Evolutionary conservation across 2,113 vertebrate species (phyloP), one percentile per base, ranked within the genome.

Genomic region (Tapirus terrestris): DNA sequence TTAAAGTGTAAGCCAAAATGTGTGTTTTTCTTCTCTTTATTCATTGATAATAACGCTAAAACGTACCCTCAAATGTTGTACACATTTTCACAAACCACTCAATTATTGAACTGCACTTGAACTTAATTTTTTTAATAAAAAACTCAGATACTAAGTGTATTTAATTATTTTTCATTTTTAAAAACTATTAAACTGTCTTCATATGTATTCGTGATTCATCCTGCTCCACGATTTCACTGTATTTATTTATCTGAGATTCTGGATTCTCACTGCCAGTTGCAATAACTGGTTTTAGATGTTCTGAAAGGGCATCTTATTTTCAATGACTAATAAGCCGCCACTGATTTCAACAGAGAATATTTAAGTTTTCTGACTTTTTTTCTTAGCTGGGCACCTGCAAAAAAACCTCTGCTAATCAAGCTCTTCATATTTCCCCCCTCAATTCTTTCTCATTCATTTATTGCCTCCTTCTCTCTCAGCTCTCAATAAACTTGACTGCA

Each of bases 221-320:
- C 18, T 95, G 53, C 17, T 91, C 21, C 25, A 61, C 58, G 33
- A 65, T 65, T 43, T 85, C 86, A 65, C 14, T 85, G 27, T 33
- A 29, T 12, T 12, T 91, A 76, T 92, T 91, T 91, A 91, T 75
- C 33, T 84, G 36, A 96, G 51, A 87, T 70, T 91, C 23, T 53
- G 58, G 75, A 82, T 39, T 80, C 51, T 92, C 68, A 90, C 12
- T 96, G 56, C 18, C 31, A 65, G 23, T 17, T 94, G 6, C 21
- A 87, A 80, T 95, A 61, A 63, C 10, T 96, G 29, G 53, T 77
- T 93, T 94, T 76, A 86, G 60, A 89, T 94, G 33, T 94, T 85
- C 56, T 93, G 53, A 95, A 95, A 72, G 68, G 53, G 86, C 8
- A 70, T 36, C 51, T 80, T 82, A 83, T 72, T 85, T 60, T 36